A percentile compares a stretch with the other conserved stretches of the same genome.
Evolutionary conservation across 2,888 invertebrate species (phyloP).

Genomic region (Terebella lapidaria): DNA sequence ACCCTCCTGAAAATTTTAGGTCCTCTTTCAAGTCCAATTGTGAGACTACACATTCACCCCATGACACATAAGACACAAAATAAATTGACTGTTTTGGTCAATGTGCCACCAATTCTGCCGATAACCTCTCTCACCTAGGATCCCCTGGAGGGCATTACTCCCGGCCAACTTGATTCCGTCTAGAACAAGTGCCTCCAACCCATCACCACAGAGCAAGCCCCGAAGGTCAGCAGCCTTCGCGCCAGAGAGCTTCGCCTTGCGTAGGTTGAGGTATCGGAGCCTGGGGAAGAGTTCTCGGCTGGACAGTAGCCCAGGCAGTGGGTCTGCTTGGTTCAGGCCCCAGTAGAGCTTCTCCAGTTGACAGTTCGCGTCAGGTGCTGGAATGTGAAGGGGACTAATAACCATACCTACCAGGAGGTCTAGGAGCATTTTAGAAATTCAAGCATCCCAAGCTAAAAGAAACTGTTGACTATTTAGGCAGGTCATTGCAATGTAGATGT

Average conservation of each 20-base stretch:
- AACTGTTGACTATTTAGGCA: too few relatives aligned
- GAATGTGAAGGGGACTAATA: too few relatives aligned
- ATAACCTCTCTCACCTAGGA: constrained; percentile 11
- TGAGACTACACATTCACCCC: too few relatives aligned
- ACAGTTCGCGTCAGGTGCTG: not conserved
- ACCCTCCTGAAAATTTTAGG: too few relatives aligned
- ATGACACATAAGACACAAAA: too few relatives aligned
- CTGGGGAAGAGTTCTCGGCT: not conserved
- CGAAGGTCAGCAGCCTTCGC: constrained; percentile 15
- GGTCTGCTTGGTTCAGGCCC: not conserved
- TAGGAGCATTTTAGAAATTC: too few relatives aligned
- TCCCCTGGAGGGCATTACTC: constrained; percentile 26
- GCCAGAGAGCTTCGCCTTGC: constrained; percentile 28
- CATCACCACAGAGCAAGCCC: constrained; percentile 14
- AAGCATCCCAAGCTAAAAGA: too few relatives aligned
- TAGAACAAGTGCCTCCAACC: constrained; percentile 28
- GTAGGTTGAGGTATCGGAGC: constrained; percentile 29
- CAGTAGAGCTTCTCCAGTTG: not conserved
- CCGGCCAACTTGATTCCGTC: constrained; percentile 37
- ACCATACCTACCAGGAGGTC: too few relatives aligned
- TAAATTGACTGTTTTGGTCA: too few relatives aligned
- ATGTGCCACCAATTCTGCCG: too few relatives aligned
- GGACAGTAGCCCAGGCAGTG: not conserved
- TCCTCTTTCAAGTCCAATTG: too few relatives aligned
- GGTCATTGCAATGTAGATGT: too few relatives aligned